A percentile compares a stretch with the other conserved stretches of the same genome.
Evolutionary conservation across 2,797 vertebrate species (phyloP).

Genomic region (Sebastes cheni): DNA sequence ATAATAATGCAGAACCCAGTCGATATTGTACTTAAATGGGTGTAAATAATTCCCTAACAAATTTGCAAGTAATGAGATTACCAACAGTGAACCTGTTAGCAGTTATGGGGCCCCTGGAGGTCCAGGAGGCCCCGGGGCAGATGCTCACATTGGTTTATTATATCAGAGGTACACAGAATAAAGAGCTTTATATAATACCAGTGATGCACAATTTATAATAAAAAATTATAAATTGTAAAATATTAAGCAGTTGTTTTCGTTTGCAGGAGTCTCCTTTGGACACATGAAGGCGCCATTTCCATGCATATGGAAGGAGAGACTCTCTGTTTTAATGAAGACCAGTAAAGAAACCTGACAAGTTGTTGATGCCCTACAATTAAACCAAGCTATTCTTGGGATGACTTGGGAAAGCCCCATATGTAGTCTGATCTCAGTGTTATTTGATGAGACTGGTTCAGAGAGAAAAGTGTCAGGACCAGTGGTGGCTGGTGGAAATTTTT

Average conservation of each 20-base stretch:
- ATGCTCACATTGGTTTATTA: background rate
- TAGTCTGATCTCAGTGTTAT: background rate
- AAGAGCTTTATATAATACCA: background rate
- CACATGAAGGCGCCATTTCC: constrained; percentile 77
- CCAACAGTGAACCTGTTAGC: background rate
- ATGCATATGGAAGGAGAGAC: background rate
- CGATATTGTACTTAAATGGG: background rate
- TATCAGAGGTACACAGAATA: background rate
- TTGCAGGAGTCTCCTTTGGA: constrained; percentile 42
- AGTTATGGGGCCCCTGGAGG: background rate
- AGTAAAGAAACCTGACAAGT: background rate
- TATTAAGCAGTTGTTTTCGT: background rate
- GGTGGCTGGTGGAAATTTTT: too few species aligned
- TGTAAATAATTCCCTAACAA: too few species aligned
- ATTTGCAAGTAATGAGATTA: background rate
- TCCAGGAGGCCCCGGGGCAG: background rate
- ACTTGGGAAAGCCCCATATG: background rate
- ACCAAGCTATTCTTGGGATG: background rate
- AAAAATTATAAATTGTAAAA: background rate
- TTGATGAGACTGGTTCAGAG: background rate
- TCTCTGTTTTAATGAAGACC: background rate
- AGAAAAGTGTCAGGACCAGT: too few species aligned
- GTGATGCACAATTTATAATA: background rate
- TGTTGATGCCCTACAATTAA: background rate
- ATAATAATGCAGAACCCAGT: background rate